Base-by-base conservation (phyloP, 2,113 vertebrate species). In the Tetrax tetrax region DNA sequence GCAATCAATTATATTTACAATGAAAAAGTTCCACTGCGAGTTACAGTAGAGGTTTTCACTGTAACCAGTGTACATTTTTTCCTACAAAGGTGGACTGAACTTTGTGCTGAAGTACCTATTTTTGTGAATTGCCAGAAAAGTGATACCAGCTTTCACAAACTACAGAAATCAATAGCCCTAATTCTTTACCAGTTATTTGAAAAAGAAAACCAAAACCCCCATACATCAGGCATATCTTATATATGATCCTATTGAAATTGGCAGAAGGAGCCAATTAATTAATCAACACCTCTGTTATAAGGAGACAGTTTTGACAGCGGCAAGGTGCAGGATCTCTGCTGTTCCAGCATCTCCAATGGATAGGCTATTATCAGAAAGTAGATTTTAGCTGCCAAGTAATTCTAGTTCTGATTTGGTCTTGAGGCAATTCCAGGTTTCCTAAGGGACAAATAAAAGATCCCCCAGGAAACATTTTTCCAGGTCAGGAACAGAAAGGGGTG, bases 351-450 rank as follows among this genome's bases (percentile, higher is more conserved):
- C 31, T 87, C 64, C 77, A 84, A 24, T 9, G 4, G 31, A 84
- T 7, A 86, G 43, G 13, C 47, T 87, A 28, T 74, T 92, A 65
- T 63, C 28, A 87, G 77, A 87, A 95, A 71, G 28, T 50, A 66
- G 64, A 61, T 81, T 91, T 93, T 70, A 87, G 18, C 35, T 84
- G 92, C 37, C 65, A 95, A 71, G 31, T 70, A 83, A 78, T 91
- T 91, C 64, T 89, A 56, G 70, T 83, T 91, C 37, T 94, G 37
- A 75, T 89, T 66, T 63, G 37, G 25, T 89, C 74, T 68, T 87
- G 56, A 89, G 74, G 51, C 74, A 68, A 75, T 93, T 81, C 72
- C 80, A 78, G 25, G 22, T 78, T 75, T 94, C 37, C 4, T 69
- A 59, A 63, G n/a, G n/a, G 43, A 75, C 37, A 88, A 91, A 83